phyloP scores from a whole-genome alignment of 2,113 vertebrate genomes.

The Odocoileus hemionus region DNA sequence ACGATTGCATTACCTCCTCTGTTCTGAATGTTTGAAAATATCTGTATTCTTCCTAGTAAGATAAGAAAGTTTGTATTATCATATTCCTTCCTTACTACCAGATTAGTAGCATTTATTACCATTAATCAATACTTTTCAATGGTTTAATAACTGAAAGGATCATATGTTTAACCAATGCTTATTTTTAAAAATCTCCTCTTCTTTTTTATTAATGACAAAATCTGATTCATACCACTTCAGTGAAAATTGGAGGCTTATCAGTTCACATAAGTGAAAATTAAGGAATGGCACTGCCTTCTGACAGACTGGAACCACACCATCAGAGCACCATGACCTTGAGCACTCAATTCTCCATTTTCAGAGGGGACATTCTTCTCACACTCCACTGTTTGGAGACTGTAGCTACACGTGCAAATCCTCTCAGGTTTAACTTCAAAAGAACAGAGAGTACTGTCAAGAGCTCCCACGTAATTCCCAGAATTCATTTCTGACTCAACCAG shows the following conservation, averaged over 20 bases:
- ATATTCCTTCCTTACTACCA: background rate
- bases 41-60: background rate
- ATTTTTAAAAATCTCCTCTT: background rate
- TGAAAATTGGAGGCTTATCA: background rate
- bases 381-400: background rate
- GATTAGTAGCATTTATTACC: background rate
- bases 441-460: background rate
- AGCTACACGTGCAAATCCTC: background rate
- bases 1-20: background rate
- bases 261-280: background rate
- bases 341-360: background rate
- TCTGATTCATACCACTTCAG: background rate
- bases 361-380: background rate
- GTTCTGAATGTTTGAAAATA: background rate
- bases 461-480: background rate
- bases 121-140: background rate
- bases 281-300: background rate
- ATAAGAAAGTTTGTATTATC: background rate
- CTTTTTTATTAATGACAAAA: background rate
- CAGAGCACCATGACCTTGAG: background rate
- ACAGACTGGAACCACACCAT: background rate
- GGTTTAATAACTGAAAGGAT: background rate
- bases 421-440: background rate
- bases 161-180: background rate
- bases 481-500: background rate